A percentile compares a stretch with the other conserved stretches of the same genome.
Evolutionary conservation across 1,140 invertebrate species (phyloP).

Genomic region (Zaprionus tsacasi): DNA sequence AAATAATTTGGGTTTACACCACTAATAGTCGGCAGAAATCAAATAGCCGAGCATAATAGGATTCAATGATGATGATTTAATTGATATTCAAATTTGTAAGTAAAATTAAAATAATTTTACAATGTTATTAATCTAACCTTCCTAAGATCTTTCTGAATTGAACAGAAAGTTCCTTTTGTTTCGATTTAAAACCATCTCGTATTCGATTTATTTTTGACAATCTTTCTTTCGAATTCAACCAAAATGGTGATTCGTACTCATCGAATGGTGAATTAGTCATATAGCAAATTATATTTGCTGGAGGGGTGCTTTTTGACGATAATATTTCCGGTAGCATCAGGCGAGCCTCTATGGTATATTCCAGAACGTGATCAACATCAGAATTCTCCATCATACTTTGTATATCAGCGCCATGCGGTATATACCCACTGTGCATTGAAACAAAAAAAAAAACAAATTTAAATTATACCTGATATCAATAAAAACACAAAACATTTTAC

Average conservation of each 20-base stretch:
- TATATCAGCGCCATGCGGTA: background rate
- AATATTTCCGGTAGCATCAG: constrained; percentile 1
- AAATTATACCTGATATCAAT: too few relatives aligned
- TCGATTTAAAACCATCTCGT: background rate
- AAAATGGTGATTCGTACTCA: constrained; percentile 13
- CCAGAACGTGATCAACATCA: background rate
- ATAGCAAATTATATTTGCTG: constrained; percentile 12
- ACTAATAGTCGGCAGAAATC: background rate
- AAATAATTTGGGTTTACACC: background rate
- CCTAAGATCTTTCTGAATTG: background rate
- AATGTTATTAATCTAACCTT: background rate
- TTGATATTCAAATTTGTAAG: too few relatives aligned
- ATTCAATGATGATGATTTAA: too few relatives aligned
- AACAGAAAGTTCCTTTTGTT: background rate
- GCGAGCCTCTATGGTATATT: background rate
- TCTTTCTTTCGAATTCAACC: background rate
- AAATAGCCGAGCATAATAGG: background rate
- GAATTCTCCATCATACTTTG: background rate
- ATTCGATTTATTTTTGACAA: background rate
- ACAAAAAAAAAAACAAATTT: background rate
- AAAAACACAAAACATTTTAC: background rate
- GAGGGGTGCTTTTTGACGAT: background rate
- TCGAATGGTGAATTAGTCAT: constrained; percentile 22
- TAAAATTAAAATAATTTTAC: too few relatives aligned
- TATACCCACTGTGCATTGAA: background rate